Evolutionary conservation across 2,797 vertebrate species (phyloP).

Genomic region (Choloepus didactylus): DNA sequence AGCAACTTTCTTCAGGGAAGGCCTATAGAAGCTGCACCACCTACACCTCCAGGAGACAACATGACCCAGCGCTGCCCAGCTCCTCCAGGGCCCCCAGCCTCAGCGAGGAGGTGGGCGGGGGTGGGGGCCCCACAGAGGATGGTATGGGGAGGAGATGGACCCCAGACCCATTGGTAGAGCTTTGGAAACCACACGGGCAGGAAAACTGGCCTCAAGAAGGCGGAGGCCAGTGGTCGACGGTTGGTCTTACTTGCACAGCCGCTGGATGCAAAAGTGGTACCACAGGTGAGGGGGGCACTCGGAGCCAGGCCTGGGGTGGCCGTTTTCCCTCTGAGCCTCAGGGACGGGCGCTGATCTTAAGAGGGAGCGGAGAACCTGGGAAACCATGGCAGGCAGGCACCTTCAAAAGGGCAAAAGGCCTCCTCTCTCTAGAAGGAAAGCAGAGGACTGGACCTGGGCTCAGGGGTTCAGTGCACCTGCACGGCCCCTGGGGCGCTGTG

Average conservation of each 20-base stretch:
- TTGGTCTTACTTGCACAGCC: background rate
- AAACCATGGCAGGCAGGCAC: background rate
- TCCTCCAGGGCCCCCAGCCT: background rate
- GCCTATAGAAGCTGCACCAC: background rate
- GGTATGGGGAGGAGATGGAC: background rate
- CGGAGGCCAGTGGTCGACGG: background rate
- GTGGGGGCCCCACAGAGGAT: background rate
- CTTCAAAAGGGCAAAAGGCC: background rate
- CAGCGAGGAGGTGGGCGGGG: background rate
- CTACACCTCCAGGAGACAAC: background rate
- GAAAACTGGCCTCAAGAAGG: background rate
- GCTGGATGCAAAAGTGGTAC: background rate
- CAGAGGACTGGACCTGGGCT: too few relatives aligned
- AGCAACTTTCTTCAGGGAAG: background rate
- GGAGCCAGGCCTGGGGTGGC: background rate
- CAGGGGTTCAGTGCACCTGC: background rate
- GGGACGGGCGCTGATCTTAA: background rate
- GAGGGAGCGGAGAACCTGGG: background rate
- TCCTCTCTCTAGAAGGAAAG: background rate
- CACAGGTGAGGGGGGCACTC: background rate
- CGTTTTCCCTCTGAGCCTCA: too few relatives aligned
- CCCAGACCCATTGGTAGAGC: background rate
- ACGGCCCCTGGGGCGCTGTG: background rate
- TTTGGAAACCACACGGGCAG: background rate
- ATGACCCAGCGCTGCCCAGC: background rate